These are phyloP conservation scores for Cotesia typhae DNA, from an alignment of 1,140 invertebrate species.

Conservation along the genomic window DNA sequence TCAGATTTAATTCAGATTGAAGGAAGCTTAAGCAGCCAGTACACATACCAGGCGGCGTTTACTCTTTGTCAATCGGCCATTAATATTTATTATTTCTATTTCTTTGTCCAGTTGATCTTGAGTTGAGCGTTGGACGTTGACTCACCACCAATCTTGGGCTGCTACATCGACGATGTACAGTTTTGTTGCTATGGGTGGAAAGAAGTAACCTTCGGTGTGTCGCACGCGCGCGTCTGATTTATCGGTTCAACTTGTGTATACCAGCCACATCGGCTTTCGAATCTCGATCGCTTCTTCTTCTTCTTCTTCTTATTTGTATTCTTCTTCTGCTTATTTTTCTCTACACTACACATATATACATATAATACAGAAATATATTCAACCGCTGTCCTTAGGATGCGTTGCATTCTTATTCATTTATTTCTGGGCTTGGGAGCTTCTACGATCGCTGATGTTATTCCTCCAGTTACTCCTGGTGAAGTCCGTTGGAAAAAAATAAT, in stretches of 20 bases:
- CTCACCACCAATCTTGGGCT: constrained; percentile 14
- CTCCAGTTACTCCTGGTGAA: not conserved
- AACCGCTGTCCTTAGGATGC: constrained; percentile 11
- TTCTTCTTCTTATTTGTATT: not conserved
- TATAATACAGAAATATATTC: not conserved
- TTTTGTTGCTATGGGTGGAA: constrained; percentile 1
- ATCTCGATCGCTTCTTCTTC: constrained; percentile 21
- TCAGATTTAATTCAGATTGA: not conserved
- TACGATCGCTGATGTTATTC: not conserved
- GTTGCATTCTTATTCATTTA: constrained; percentile 19
- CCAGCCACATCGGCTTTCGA: constrained; percentile 28
- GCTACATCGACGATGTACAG: not conserved
- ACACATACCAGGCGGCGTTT: constrained; percentile 5
- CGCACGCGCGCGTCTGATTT: constrained; percentile 41
- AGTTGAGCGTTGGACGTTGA: constrained; percentile 16
- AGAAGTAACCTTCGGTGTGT: constrained; percentile 29
- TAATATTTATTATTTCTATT: constrained; percentile 38
- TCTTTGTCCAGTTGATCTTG: not conserved
- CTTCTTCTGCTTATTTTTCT: not conserved
- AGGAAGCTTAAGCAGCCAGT: not conserved
- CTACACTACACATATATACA: not conserved
- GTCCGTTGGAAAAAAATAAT: constrained; percentile 15
- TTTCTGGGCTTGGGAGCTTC: constrained; percentile 1
- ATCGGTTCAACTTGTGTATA: constrained; percentile 31
- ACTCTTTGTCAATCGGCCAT: constrained; percentile 33